Conservation (phyloP, 2,797 vertebrate species). For the Cephalopachus bancanus region DNA sequence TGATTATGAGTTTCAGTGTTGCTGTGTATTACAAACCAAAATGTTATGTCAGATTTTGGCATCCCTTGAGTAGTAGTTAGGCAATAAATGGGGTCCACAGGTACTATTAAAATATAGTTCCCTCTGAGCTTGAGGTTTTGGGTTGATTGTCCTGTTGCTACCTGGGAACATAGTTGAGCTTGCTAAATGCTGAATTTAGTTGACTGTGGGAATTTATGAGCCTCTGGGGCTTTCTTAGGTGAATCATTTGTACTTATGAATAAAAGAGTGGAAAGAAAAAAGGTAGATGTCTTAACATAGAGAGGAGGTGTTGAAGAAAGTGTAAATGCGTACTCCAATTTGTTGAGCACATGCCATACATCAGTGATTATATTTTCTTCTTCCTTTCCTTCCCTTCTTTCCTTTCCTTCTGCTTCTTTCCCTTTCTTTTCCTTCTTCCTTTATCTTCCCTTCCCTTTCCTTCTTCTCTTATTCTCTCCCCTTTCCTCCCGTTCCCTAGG, state of each 20-base stretch:
- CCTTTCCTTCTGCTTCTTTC: too few relatives aligned
- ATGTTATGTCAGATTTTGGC: not conserved
- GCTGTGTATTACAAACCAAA: conserved; percentile 6
- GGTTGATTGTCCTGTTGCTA: not conserved
- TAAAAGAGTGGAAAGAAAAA: not conserved
- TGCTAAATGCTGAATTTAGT: conserved; percentile 8
- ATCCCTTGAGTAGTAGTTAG: not conserved
- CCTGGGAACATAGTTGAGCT: not conserved
- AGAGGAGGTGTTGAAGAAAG: not conserved
- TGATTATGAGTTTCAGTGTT: conserved; percentile 32
- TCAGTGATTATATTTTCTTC: not conserved
- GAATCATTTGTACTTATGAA: not conserved
- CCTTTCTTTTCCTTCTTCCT: too few relatives aligned
- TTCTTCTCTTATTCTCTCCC: rapidly evolving
- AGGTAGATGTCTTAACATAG: not conserved
- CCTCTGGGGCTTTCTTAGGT: not conserved
- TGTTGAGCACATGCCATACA: not conserved
- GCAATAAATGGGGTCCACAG: not conserved
- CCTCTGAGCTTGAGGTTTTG: not conserved
- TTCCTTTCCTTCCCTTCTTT: not conserved
- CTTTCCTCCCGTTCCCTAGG: not conserved
- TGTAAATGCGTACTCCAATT: not conserved
- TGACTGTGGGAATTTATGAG: not conserved
- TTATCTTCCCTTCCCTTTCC: not conserved
- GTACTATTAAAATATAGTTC: not conserved